Evolutionary conservation across 2,888 invertebrate genomes (phyloP).

Genomic region (Coleophora deauratella): DNA sequence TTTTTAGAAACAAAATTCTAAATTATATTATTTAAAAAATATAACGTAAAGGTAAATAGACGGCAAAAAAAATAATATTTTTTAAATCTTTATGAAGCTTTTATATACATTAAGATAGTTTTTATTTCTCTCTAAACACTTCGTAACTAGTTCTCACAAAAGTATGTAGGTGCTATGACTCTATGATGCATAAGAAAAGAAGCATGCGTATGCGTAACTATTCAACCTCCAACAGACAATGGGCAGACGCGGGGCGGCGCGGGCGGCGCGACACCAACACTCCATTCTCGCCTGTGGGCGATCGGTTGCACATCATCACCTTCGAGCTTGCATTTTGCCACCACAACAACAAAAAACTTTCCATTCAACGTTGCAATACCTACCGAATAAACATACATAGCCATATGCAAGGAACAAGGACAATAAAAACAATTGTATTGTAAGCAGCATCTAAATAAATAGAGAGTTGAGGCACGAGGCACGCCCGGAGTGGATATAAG

Average conservation of each 20-base stretch:
- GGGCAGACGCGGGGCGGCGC: conserved; percentile 17
- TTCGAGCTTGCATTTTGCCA: conserved; percentile 45
- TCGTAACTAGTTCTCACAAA: no score
- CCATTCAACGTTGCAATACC: conserved; percentile 59
- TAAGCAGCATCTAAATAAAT: conserved; percentile 60
- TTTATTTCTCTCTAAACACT: no score
- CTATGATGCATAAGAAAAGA: no score
- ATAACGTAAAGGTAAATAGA: no score
- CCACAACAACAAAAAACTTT: conserved; percentile 50
- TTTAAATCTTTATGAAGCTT: no score
- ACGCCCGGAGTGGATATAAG: conserved; percentile 31
- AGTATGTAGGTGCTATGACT: no score
- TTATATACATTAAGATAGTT: no score
- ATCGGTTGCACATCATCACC: conserved; percentile 61
- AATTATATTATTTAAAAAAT: no score
- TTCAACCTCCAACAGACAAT: no score
- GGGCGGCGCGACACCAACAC: conserved; percentile 54
- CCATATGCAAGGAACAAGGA: conserved; percentile 42
- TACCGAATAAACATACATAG: conserved; percentile 34
- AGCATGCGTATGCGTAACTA: no score
- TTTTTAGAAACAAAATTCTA: no score
- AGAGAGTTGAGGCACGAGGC: conserved; percentile 46
- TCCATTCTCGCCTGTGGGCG: conserved; percentile 52
- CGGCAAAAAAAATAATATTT: no score
- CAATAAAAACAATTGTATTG: conserved; percentile 55